Evolutionary conservation across 2,113 vertebrate species (phyloP), one percentile per base, ranked within the genome.

Genomic region (Stictonetta naevosa): DNA sequence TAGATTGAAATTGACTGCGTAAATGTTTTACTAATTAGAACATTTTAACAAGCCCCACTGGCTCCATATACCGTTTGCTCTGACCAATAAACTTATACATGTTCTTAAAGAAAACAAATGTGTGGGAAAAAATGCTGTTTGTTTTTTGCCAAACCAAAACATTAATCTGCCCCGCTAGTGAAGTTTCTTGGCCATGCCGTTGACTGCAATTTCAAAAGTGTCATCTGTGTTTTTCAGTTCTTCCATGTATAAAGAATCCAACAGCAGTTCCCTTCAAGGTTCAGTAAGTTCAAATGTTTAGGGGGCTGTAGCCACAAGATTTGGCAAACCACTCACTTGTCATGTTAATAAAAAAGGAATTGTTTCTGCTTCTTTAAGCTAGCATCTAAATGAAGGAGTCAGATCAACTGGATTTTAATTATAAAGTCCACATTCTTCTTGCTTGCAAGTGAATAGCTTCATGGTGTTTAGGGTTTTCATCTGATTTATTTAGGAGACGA

Each of bases 231-330:
- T 92, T 94, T 92, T 82, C 62, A 77, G 73, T 68, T 69, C 77
- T 97, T 81, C 97, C 90, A 21, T 73, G 74, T 93, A 59, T 90
- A 75, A 95, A 86, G 91, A 92, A 93, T 89, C 82, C 88, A 95
- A 42, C 78, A 91, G 92, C 93, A 89, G 85, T 93, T 95, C 91
- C 82, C 93, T 96, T 96, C 92, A 94, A 96, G 96, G 96, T 77
- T 90, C 76, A 95, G 64, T 92, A 93, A 81, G 60, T 87, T 58
- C 88, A 71, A 93, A 73, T 81, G 86, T 91, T 92, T 48, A 76
- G 84, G 95, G 83, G 92, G 92, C 91, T 95, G 91, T 76, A 93
- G 86, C 84, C 92, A 87, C 86, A 74, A 95, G 93, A 95, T 95
- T 93, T 96, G 91, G 92, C 95, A 95, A 89, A 75, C 53, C 66